These are phyloP conservation scores for Indri indri DNA, from an alignment of 2,113 vertebrate genomes.

Conservation along the genomic window DNA sequence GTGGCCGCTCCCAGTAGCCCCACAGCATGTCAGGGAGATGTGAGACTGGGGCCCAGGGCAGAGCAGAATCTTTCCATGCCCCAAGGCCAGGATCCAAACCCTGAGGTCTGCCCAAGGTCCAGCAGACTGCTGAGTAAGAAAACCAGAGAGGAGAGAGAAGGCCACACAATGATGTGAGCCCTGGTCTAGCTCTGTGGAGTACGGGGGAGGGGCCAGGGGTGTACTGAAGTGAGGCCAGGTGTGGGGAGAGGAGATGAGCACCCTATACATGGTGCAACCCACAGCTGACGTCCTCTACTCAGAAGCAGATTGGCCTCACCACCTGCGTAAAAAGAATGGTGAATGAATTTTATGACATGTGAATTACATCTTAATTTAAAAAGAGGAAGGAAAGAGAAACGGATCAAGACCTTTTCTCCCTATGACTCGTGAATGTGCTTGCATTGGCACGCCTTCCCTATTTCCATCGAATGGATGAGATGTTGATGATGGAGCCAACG, in stretches of 20 bases:
- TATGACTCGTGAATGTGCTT: background rate
- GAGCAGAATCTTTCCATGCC: background rate
- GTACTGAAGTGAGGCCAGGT: too few relatives aligned
- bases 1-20: fast-evolving
- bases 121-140: background rate
- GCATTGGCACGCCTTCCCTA: background rate
- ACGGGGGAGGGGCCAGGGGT: background rate
- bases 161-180: background rate
- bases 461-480: background rate
- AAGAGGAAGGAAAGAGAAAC: background rate
- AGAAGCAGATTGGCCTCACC: background rate
- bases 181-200: too few relatives aligned
- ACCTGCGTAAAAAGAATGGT: background rate
- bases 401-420: background rate
- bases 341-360: background rate
- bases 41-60: background rate
- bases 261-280: fast-evolving
- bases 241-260: too few relatives aligned
- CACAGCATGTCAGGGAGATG: background rate
- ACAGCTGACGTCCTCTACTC: background rate
- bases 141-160: background rate
- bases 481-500: background rate
- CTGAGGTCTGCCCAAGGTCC: background rate
- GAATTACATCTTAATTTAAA: background rate
- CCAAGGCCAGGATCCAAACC: background rate